These are phyloP conservation scores for Petrocephalus schoutedeni DNA, from an alignment of 2,797 vertebrate genomes.

Conservation along the genomic window DNA sequence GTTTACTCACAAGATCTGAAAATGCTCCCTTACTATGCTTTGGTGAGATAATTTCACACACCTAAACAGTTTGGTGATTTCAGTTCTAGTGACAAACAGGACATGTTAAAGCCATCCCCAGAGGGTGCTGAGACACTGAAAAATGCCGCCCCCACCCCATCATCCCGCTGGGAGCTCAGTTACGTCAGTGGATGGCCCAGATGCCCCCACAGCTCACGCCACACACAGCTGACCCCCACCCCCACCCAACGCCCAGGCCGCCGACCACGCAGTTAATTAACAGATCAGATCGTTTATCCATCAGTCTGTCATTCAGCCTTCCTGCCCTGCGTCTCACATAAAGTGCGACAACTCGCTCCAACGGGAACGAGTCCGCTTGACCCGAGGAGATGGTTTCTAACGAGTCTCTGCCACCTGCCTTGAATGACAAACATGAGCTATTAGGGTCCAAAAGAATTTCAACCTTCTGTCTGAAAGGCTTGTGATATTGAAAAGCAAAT, in stretches of 20 bases:
- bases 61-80: background rate
- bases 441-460: background rate
- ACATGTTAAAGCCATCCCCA: background rate
- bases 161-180: background rate
- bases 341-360: background rate
- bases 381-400: background rate
- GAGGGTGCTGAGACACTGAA: background rate
- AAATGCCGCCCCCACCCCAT: background rate
- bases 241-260: background rate
- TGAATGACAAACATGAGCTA: slow-evolving; percentile 9
- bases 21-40: background rate
- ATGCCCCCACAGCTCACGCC: slow-evolving; percentile 12
- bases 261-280: slow-evolving; percentile 31
- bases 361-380: background rate
- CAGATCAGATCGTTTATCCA: slow-evolving; percentile 38
- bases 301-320: slow-evolving; percentile 20
- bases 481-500: background rate
- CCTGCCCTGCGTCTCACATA: slow-evolving; percentile 22
- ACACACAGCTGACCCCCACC: slow-evolving; percentile 40
- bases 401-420: background rate
- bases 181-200: background rate
- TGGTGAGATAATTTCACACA: background rate
- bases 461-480: background rate
- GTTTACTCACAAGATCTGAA: background rate
- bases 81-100: background rate